Evolutionary conservation across 2,888 invertebrate species (phyloP), one percentile per base, ranked within the genome.

Genomic region (Branchellion lobata): DNA sequence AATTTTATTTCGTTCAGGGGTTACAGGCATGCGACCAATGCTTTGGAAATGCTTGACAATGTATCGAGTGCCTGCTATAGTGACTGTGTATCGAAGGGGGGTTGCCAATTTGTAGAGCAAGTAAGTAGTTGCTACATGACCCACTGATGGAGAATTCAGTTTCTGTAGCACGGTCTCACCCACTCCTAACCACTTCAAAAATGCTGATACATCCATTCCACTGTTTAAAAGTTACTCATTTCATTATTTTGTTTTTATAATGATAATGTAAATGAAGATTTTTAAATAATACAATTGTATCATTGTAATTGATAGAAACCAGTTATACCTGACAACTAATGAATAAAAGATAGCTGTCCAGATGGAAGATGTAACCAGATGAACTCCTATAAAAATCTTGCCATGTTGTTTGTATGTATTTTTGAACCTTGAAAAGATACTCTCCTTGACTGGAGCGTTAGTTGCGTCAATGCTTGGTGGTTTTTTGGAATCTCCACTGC

Each of bases 301-400:
- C 11, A 8, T 18, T 3, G 24, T 40, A 47, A 5, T 57, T 14
- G 18, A 2, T 51, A 53, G 8, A 2, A 53, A 24, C 68, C 5
- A n/a, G 18, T 79, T 53, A n/a, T 57, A 83, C 82, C 79, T 81
- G 24, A 40, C 36, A 8, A 78, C 80, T 14, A 76, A 76, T 31
- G 81, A 82, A 53, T 79, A 82, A 47, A 82, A 82, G 24, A 76
- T 8, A 24, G 92, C 93, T 87, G 93, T 92, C 97, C 97, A 99
- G 79, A 92, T 90, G 47, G 91, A 89, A 1, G 96, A 98, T 14
- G 96, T 96, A 27, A 91, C 91, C 74, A 93, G 86, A 88, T 99
- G 98, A 1, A 99, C 97, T 2, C 95, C 97, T 80, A 98, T 90
- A 80, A 96, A 89, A 79, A 98, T 93, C 88, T 98, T 96, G 94